Evolutionary conservation across 2,113 vertebrate species (phyloP).

Genomic region (Tichodroma muraria): DNA sequence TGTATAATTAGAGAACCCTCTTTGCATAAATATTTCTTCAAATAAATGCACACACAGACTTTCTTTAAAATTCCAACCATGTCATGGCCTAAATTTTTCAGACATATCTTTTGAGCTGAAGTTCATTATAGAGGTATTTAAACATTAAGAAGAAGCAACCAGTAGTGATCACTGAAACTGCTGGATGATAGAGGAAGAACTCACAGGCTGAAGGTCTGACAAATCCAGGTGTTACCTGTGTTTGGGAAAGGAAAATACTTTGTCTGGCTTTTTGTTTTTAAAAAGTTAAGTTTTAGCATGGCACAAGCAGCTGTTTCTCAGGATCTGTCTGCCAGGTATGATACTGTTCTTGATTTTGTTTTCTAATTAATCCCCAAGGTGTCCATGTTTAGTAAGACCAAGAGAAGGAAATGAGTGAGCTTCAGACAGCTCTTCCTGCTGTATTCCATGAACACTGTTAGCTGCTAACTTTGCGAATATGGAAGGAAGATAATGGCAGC

Average conservation of each 20-base stretch:
- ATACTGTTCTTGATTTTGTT: neutral
- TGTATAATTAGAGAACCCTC: neutral
- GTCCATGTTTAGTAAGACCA: neutral
- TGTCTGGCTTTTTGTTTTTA: neutral
- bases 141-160: neutral
- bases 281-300: neutral
- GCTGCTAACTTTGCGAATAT: neutral
- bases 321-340: neutral
- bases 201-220: neutral
- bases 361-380: neutral
- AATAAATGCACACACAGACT: neutral
- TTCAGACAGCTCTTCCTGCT: neutral
- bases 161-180: neutral
- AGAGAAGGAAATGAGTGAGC: neutral
- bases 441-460: neutral
- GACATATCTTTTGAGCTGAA: neutral
- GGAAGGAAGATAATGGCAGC: neutral
- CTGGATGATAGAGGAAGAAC: neutral
- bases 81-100: neutral
- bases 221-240: neutral
- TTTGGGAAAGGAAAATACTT: neutral
- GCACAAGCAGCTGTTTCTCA: neutral
- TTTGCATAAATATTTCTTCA: slow-evolving; percentile 4
- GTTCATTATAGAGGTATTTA: neutral
- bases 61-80: neutral